These are phyloP conservation scores for Crossocerus cetratus DNA, from an alignment of 2,888 invertebrate species.

Conservation along the genomic window DNA sequence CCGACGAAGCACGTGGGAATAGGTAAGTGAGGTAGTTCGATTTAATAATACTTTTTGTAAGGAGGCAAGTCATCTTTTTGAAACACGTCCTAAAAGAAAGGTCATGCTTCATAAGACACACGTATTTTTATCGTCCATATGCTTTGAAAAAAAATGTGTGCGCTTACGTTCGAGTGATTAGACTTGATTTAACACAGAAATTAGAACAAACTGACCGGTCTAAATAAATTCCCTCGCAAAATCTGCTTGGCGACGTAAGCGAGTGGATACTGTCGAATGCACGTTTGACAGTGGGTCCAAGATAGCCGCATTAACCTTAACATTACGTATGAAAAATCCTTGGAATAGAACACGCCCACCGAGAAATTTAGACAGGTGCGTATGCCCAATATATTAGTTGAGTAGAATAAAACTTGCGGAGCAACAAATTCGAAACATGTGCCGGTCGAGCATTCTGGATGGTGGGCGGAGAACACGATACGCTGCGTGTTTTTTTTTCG, in stretches of 20 bases:
- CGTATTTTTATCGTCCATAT: not conserved
- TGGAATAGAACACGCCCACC: slow-evolving; percentile 42
- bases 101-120: slow-evolving; percentile 17
- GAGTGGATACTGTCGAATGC: slow-evolving; percentile 18
- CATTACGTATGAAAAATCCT: slow-evolving; percentile 37
- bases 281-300: slow-evolving; percentile 19
- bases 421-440: not conserved
- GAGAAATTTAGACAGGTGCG: slow-evolving; percentile 21
- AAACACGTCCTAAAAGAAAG: slow-evolving; percentile 35
- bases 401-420: not conserved
- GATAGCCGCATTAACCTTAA: slow-evolving; percentile 44
- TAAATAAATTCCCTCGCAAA: not conserved
- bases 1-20: slow-evolving; percentile 44
- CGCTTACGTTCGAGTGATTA: not conserved
- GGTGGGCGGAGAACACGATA: not conserved
- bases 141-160: slow-evolving; percentile 7
- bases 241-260: not conserved
- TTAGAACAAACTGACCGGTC: not conserved
- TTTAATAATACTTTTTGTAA: slow-evolving; percentile 51
- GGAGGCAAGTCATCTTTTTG: slow-evolving; percentile 56
- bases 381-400: not conserved
- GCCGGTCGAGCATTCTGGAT: not conserved
- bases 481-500: not conserved
- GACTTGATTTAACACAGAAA: slow-evolving; percentile 16
- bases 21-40: slow-evolving; percentile 51